These are phyloP conservation scores for Channa maculata DNA, from an alignment of 2,113 vertebrate species.

Conservation along the genomic window DNA sequence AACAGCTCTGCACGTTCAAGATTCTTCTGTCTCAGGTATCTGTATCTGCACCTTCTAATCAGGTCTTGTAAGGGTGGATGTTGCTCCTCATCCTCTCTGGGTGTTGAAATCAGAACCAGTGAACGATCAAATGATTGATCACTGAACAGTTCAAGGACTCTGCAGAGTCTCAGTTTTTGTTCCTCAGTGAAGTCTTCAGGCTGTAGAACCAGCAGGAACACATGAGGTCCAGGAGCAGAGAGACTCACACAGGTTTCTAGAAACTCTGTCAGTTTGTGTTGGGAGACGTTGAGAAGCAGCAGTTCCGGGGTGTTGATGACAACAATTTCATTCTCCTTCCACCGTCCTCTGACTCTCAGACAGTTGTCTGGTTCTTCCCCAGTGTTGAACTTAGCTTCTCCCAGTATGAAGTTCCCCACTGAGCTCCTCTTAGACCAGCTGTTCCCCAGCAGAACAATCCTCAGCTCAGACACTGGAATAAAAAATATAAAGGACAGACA, in stretches of 20 bases:
- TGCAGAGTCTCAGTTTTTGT: slow-evolving; percentile 14
- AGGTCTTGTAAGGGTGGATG: background rate
- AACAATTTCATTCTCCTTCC: background rate
- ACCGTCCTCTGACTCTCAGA: accelerated
- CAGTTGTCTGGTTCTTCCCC: accelerated
- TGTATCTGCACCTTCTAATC: slow-evolving; percentile 13
- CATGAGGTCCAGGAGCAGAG: slow-evolving; percentile 58
- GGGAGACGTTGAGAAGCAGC: background rate
- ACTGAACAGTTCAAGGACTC: slow-evolving; percentile 14
- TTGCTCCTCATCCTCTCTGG: background rate
- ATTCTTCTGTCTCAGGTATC: background rate
- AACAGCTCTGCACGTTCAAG: slow-evolving; percentile 20
- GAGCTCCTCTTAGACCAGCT: slow-evolving; percentile 2
- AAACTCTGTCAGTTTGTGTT: background rate
- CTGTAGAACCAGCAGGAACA: slow-evolving; percentile 28
- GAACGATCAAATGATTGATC: slow-evolving; percentile 19
- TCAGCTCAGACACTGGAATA: slow-evolving; percentile 39
- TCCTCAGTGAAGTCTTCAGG: slow-evolving; percentile 48
- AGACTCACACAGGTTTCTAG: background rate
- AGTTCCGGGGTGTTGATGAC: slow-evolving; percentile 38
- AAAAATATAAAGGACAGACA: too few species aligned
- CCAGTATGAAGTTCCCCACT: slow-evolving; percentile 26
- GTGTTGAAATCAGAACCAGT: slow-evolving; percentile 27
- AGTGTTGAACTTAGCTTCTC: accelerated
- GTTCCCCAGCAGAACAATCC: slow-evolving; percentile 45